Base-by-base conservation (phyloP, 2,797 vertebrate genomes). In the Toxotes lorentzi region DNA sequence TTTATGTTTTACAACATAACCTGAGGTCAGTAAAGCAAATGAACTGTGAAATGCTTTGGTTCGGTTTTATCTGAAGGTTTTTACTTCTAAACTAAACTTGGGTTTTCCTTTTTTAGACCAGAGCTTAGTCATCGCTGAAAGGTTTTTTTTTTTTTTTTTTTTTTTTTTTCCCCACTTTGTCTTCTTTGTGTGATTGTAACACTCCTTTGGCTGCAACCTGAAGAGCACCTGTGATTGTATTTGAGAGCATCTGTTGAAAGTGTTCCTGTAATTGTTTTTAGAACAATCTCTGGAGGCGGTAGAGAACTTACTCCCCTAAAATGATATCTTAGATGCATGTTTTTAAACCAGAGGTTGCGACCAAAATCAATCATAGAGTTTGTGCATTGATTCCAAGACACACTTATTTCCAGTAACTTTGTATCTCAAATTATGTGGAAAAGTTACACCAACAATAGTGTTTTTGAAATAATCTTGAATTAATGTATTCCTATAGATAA, bases 351-450 rank as follows among this genome's bases (percentile, higher is more conserved):
- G 1, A 82, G 9, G 43, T 63, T 51, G 41, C 38, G 77, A 23
- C 32, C 16, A 53, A 63, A 87, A 79, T 85, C 80, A 81, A 78
- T 75, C 45, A 47, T 16, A 10, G 13, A 14, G 50, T 58, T 79
- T 73, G 51, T 58, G 48, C 63, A 81, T 24, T 32, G 43, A 76
- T 79, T 16, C 70, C 19, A 38, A 60, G 66, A 67, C 43, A 62
- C n/a, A 19, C 53, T 30, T 53, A 56, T 64, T 76, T 82, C 54
- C 70, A 76, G 30, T 38, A 54, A 82, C 62, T 75, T 65, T 57
- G 24, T 50, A 38, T 66, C 27, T 76, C 45, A 71, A 35, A 61
- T 48, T 48, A 4, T 23, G 35, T 65, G 47, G 7, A 50, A 73
- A 74, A 57, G 50, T 67, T 40, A 40, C 40, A 56, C 5, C 4